phyloP scores from a whole-genome alignment of 1,140 invertebrate species.

The Leptopilina boulardi region DNA sequence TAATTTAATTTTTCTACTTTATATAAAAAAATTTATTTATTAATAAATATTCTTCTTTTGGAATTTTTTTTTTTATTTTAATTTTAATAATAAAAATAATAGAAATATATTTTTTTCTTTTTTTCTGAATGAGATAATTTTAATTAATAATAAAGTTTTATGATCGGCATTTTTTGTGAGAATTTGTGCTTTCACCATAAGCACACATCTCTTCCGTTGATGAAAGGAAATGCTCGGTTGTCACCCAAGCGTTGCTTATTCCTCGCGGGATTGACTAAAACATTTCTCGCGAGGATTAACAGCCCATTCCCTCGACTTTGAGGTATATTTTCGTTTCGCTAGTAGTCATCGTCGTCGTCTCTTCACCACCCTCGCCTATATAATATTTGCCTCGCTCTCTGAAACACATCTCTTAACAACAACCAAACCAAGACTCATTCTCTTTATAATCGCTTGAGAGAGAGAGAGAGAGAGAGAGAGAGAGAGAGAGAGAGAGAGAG shows the following conservation, averaged over 20 bases:
- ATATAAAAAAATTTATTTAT: too few relatives aligned
- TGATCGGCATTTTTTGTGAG: neutral
- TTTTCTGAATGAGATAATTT: neutral
- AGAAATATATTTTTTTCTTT: neutral
- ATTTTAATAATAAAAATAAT: too few relatives aligned
- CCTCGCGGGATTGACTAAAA: too few relatives aligned
- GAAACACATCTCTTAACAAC: constrained; percentile 5
- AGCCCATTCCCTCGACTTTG: constrained; percentile 38
- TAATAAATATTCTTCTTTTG: too few relatives aligned
- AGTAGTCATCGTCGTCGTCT: neutral
- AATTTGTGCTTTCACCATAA: constrained; percentile 2
- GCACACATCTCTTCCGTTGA: neutral
- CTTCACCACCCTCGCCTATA: constrained; percentile 31
- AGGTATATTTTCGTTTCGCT: constrained; percentile 44
- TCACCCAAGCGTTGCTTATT: neutral
- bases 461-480: too few relatives aligned
- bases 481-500: too few relatives aligned
- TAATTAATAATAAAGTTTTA: constrained; percentile 6
- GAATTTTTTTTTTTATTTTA: too few relatives aligned
- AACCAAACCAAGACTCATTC: neutral
- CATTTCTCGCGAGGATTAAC: constrained; percentile 36
- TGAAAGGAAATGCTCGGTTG: constrained; percentile 1
- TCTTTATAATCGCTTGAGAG: too few relatives aligned
- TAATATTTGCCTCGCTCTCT: neutral
- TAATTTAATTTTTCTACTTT: too few relatives aligned